A percentile compares a stretch with the other conserved stretches of the same genome.
Conservation (phyloP, 2,113 vertebrate genomes). For the Pan paniscus region DNA sequence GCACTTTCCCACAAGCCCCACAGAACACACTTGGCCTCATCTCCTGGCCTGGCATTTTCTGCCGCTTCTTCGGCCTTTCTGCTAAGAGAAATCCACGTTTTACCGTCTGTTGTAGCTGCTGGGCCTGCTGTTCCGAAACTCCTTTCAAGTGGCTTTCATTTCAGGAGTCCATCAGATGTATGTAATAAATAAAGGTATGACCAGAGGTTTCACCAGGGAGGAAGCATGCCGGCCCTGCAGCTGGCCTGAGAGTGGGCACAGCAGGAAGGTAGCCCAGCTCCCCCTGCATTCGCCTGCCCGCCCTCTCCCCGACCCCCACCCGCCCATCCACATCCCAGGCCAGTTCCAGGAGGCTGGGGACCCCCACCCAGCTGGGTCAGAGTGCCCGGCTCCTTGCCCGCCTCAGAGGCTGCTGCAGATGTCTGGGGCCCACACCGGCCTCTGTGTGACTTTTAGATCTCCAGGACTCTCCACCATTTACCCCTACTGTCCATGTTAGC, state of each 20-base stretch:
- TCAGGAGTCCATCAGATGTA: background rate
- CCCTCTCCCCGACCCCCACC: background rate
- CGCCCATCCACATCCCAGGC: background rate
- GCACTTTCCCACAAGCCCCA: background rate
- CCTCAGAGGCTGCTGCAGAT: too few species aligned
- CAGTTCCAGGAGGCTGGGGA: background rate
- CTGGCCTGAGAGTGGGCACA: background rate
- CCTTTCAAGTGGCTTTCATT: background rate
- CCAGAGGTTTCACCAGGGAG: background rate
- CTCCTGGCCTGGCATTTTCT: background rate
- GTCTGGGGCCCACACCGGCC: background rate
- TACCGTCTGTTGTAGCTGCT: background rate
- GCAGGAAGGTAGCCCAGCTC: background rate
- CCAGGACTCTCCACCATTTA: background rate
- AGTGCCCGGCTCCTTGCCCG: background rate
- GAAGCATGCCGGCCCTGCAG: rapidly evolving
- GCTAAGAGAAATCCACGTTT: background rate
- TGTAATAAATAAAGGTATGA: too few species aligned
- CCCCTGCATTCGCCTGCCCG: too few species aligned
- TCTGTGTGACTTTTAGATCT: background rate
- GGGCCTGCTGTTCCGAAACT: background rate
- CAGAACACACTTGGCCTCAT: too few species aligned
- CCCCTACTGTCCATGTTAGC: too few species aligned
- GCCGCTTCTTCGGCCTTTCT: background rate
- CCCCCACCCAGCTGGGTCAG: background rate